Percentiles rank a stretch among this genome's conserved stretches.
Evolutionary conservation across 2,888 invertebrate species (phyloP).

Genomic region (Entomobrya multifasciata): DNA sequence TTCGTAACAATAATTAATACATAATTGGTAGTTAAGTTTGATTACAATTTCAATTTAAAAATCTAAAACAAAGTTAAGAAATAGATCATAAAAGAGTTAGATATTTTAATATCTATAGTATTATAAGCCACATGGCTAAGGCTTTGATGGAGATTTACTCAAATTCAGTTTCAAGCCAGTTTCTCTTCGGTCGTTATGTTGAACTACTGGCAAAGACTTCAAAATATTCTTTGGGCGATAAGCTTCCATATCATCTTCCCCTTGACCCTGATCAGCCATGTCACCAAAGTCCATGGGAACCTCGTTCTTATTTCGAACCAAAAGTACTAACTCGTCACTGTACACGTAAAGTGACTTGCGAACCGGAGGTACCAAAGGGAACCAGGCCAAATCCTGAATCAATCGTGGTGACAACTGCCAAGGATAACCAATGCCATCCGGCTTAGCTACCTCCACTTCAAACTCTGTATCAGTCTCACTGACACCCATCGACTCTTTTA

Average conservation of each 20-base stretch:
- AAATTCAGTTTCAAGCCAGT: slow-evolving; percentile 64
- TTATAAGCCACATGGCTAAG: neutral
- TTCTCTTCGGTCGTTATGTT: slow-evolving; percentile 56
- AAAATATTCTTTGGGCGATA: slow-evolving; percentile 43
- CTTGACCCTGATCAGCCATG: neutral
- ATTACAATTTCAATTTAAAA: no score
- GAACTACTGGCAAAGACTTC: slow-evolving; percentile 8
- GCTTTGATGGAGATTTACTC: slow-evolving; percentile 40
- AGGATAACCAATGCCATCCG: slow-evolving; percentile 54
- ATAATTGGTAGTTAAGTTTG: no score
- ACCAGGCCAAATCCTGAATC: slow-evolving; percentile 68
- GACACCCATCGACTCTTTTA: slow-evolving; percentile 52
- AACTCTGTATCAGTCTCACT: neutral
- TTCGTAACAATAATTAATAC: no score
- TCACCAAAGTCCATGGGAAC: slow-evolving; percentile 40
- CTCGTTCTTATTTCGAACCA: slow-evolving; percentile 66
- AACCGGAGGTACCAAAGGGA: slow-evolving; percentile 52
- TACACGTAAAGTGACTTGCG: slow-evolving; percentile 71
- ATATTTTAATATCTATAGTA: neutral
- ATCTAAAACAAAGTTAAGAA: no score
- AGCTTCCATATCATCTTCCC: slow-evolving; percentile 55
- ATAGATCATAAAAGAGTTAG: neutral
- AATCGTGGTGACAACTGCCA: slow-evolving; percentile 48
- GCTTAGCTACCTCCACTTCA: slow-evolving; percentile 64
- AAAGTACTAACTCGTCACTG: slow-evolving; percentile 74